A percentile compares a stretch with the other conserved stretches of the same genome.
These are phyloP conservation scores for Cylindroiulus punctatus DNA, from an alignment of 2,888 invertebrate species.

Conservation along the genomic window DNA sequence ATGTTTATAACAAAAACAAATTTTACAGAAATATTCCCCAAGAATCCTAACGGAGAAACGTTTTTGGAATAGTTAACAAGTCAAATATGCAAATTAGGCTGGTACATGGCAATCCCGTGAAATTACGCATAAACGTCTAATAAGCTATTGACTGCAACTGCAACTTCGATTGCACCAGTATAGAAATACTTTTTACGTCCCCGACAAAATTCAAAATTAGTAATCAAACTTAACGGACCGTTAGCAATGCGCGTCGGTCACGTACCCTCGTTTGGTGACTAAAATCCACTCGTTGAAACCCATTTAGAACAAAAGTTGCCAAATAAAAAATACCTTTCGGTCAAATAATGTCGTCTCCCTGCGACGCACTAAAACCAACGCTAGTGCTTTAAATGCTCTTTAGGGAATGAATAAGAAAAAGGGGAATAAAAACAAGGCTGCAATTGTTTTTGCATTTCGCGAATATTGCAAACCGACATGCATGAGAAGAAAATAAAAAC, in stretches of 20 bases:
- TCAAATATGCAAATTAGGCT: no score
- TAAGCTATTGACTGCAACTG: no score
- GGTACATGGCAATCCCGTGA: no score
- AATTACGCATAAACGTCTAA: no score
- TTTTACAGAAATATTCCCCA: no score
- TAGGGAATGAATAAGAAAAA: background rate
- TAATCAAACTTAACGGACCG: background rate
- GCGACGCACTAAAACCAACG: background rate
- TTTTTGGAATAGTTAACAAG: no score
- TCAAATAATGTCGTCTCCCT: background rate
- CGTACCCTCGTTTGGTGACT: background rate
- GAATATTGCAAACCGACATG: conserved; percentile 39
- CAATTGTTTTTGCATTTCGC: conserved; percentile 36
- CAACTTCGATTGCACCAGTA: no score
- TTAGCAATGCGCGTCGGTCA: background rate
- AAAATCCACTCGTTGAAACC: background rate
- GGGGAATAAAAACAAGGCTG: background rate
- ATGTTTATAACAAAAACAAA: no score
- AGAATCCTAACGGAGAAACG: no score
- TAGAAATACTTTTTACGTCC: no score
- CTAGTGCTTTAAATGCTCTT: conserved; percentile 35
- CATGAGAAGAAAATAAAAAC: conserved; percentile 35
- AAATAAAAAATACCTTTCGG: conserved; percentile 34
- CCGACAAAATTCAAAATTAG: background rate
- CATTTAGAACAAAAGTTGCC: background rate